Conservation (phyloP, 2,797 vertebrate species). For the Anomalospiza imberbis region DNA sequence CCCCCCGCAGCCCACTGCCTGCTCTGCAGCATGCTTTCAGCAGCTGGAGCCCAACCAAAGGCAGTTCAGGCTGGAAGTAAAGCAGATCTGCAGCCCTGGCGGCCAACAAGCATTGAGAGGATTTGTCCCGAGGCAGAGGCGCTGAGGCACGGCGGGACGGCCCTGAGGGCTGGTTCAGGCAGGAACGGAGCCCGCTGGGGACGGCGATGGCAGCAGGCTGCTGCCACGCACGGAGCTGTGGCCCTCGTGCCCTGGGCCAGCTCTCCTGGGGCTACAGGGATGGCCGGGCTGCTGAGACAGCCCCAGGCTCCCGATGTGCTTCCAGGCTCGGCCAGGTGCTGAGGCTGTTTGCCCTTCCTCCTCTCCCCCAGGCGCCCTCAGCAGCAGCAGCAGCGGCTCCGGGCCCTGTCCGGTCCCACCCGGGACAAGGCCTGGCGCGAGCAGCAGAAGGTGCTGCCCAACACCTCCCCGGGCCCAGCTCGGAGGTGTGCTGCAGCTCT, state of each 20-base stretch:
- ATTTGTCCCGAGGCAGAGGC: not conserved
- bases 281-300: not conserved
- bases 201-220: not conserved
- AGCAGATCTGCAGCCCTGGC: not conserved
- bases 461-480: not conserved
- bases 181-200: not conserved
- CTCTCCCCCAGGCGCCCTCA: not conserved
- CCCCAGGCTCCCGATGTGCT: not conserved
- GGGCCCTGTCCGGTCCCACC: rapidly evolving
- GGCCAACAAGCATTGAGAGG: not conserved
- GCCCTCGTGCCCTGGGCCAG: not conserved
- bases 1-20: no score
- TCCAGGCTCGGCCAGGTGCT: not conserved
- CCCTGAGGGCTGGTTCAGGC: not conserved
- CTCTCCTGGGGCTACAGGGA: rapidly evolving
- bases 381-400: not conserved
- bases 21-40: not conserved
- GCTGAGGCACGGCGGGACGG: not conserved
- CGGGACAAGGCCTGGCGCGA: not conserved
- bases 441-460: not conserved
- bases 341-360: not conserved
- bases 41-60: not conserved
- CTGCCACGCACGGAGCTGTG: not conserved
- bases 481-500: not conserved
- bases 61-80: not conserved